phyloP scores from a whole-genome alignment of 1,140 invertebrate genomes.

The Zaprionus gabonicus region DNA sequence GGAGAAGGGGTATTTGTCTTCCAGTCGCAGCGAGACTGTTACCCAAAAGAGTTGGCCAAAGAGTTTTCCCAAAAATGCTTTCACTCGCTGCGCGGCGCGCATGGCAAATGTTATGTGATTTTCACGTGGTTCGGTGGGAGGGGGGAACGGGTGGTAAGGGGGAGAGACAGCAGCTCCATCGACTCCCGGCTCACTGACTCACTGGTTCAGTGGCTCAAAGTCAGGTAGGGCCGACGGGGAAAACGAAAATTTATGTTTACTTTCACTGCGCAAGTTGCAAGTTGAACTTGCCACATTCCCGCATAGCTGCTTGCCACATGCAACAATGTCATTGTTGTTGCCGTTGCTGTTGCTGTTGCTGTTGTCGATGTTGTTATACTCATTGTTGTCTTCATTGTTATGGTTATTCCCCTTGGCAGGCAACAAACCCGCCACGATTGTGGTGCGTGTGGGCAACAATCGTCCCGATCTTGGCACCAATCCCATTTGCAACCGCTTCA shows the following conservation, averaged over 20 bases:
- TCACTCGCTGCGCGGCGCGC: slow-evolving; percentile 57
- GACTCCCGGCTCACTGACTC: slow-evolving; percentile 37
- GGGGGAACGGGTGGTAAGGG: not conserved
- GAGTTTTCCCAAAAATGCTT: slow-evolving; percentile 75
- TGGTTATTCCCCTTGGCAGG: slow-evolving; percentile 59
- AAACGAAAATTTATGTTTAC: slow-evolving; percentile 80
- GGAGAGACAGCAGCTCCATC: not conserved
- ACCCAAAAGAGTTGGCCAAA: slow-evolving; percentile 5
- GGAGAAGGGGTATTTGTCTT: no score
- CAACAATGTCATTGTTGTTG: slow-evolving; percentile 20
- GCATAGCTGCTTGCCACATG: slow-evolving; percentile 34
- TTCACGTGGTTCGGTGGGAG: slow-evolving; percentile 40
- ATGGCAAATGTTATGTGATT: slow-evolving; percentile 67
- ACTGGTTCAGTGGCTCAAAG: slow-evolving; percentile 61
- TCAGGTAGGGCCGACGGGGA: slow-evolving; percentile 17
- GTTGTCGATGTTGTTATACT: not conserved
- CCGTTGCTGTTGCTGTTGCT: not conserved
- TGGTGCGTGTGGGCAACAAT: slow-evolving; percentile 96
- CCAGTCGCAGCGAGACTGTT: not conserved
- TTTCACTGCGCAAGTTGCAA: slow-evolving; percentile 70
- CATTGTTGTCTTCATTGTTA: slow-evolving; percentile 2
- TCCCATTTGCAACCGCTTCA: slow-evolving; percentile 96
- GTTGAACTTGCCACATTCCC: slow-evolving; percentile 32
- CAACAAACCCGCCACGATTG: slow-evolving; percentile 92
- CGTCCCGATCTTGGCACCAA: slow-evolving; percentile 96